Conservation (phyloP, 2,888 invertebrate genomes). For the Lypha dubia region DNA sequence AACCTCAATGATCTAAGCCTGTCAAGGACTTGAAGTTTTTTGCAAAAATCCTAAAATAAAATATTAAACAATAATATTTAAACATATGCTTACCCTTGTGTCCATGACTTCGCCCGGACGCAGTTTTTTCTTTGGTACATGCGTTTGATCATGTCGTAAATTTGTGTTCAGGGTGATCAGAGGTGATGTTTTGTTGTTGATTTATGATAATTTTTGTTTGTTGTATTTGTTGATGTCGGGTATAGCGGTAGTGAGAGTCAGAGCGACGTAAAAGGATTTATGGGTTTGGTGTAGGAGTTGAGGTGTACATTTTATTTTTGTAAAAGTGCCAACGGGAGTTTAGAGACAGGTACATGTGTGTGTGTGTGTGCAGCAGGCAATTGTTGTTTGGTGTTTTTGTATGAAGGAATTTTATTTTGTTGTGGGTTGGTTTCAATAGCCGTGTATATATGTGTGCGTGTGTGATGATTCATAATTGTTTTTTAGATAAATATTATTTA, state of each 20-base stretch:
- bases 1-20: background rate
- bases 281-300: slow-evolving; percentile 25
- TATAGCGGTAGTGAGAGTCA: slow-evolving; percentile 5
- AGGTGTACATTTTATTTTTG: background rate
- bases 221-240: slow-evolving; percentile 52
- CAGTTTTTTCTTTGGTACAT: slow-evolving; percentile 86
- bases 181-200: slow-evolving; percentile 49
- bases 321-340: slow-evolving; percentile 13
- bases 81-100: slow-evolving; percentile 90
- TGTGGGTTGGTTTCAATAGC: slow-evolving; percentile 19
- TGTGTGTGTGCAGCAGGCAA: slow-evolving; percentile 37
- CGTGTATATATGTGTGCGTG: slow-evolving; percentile 31
- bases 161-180: slow-evolving; percentile 68
- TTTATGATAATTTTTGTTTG: slow-evolving; percentile 69
- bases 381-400: slow-evolving; percentile 33
- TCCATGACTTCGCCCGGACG: slow-evolving; percentile 97
- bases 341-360: background rate
- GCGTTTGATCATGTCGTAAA: slow-evolving; percentile 53
- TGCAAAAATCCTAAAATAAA: background rate
- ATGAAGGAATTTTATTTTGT: slow-evolving; percentile 14
- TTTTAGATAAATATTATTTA: slow-evolving; percentile 28
- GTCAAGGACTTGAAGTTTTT: background rate
- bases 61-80: background rate
- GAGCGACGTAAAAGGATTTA: slow-evolving; percentile 23
- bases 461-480: slow-evolving; percentile 26